These are phyloP conservation scores for Venustaconcha ellipsiformis DNA, from an alignment of 1,140 invertebrate species.

Conservation along the genomic window DNA sequence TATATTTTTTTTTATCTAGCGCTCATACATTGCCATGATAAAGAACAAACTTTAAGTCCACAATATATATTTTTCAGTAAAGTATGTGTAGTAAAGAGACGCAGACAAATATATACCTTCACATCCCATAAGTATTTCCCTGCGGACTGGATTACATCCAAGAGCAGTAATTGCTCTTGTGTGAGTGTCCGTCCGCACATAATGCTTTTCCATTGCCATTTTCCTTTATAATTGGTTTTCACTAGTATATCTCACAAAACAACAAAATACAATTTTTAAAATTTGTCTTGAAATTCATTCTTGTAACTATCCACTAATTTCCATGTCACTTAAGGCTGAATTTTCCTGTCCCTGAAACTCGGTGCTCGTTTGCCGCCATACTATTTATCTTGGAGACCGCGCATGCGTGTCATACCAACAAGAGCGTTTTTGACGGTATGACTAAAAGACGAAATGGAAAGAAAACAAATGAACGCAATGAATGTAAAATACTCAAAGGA, in stretches of 20 bases:
- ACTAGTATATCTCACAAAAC: constrained; percentile 1
- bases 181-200: constrained; percentile 64
- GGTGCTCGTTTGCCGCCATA: constrained; percentile 37
- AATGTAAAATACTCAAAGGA: too few relatives aligned
- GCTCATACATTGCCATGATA: too few relatives aligned
- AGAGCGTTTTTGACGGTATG: too few relatives aligned
- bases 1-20: too few relatives aligned
- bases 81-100: too few relatives aligned
- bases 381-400: constrained; percentile 54
- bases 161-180: constrained; percentile 64
- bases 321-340: constrained; percentile 1
- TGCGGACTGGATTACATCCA: constrained; percentile 63
- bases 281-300: background rate
- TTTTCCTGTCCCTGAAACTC: background rate
- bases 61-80: too few relatives aligned
- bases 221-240: background rate
- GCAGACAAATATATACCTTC: constrained; percentile 56
- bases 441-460: too few relatives aligned
- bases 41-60: too few relatives aligned
- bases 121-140: constrained; percentile 68
- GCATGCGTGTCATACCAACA: constrained; percentile 12
- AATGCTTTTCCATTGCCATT: constrained; percentile 69
- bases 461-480: too few relatives aligned
- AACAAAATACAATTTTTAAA: background rate
- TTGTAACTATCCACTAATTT: background rate